These are phyloP conservation scores for Megaceryle alcyon DNA, from an alignment of 2,797 vertebrate species.

Conservation along the genomic window DNA sequence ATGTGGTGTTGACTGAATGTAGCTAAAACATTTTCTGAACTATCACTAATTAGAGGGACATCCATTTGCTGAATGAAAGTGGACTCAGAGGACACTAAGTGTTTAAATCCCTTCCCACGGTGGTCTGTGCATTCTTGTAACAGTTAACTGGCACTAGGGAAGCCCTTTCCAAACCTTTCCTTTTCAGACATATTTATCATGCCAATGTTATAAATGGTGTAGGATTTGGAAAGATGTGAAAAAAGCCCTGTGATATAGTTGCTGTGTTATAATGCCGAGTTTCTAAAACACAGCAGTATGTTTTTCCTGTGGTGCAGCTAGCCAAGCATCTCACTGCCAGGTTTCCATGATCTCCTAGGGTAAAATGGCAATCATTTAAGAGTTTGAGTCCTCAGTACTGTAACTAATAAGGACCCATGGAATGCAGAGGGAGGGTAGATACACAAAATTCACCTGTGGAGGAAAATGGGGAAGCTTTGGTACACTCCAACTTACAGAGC, in stretches of 20 bases:
- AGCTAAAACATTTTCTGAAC: neutral
- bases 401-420: neutral
- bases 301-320: constrained; percentile 1
- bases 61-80: neutral
- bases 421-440: constrained; percentile 9
- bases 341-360: constrained; percentile 37
- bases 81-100: neutral
- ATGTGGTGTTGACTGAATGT: neutral
- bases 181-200: constrained; percentile 1
- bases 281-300: constrained; percentile 5
- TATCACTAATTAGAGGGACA: neutral
- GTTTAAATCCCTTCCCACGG: neutral
- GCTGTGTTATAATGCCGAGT: neutral
- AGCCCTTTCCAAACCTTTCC: neutral
- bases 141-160: neutral
- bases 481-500: neutral
- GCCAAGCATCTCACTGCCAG: constrained; percentile 17
- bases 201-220: neutral
- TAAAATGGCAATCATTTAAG: constrained; percentile 18
- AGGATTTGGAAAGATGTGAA: neutral
- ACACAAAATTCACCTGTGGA: constrained; percentile 50
- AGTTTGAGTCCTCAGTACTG: neutral
- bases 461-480: constrained; percentile 20
- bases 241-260: neutral
- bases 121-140: neutral